Conservation (phyloP, 2,113 vertebrate genomes). For the Uria lomvia region DNA sequence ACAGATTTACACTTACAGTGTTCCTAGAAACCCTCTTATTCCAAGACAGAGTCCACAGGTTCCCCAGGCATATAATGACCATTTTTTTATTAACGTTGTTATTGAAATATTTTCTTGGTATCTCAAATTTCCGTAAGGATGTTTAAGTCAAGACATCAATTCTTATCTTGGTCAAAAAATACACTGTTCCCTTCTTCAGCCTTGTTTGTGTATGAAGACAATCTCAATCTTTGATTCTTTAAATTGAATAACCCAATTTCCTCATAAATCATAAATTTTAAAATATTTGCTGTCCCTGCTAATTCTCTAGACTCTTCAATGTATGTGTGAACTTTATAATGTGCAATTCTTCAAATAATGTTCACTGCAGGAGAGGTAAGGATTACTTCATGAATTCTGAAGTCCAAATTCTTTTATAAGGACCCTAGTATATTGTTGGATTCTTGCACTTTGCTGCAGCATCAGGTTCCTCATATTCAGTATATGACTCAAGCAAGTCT, state of each 20-base stretch:
- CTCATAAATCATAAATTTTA: neutral
- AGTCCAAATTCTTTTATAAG: neutral
- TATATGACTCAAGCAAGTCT: neutral
- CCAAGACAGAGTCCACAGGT: neutral
- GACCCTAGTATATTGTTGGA: accelerated
- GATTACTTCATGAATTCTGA: neutral
- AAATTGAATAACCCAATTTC: neutral
- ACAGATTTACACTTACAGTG: neutral
- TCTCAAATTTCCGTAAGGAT: neutral
- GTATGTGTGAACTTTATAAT: neutral
- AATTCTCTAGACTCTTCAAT: neutral
- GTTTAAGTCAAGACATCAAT: neutral
- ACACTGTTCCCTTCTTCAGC: neutral
- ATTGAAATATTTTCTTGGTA: neutral
- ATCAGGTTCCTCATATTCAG: neutral
- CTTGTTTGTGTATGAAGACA: neutral
- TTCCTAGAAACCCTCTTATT: neutral
- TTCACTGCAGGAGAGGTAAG: neutral
- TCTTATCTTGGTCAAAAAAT: neutral
- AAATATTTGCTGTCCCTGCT: neutral
- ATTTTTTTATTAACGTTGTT: neutral
- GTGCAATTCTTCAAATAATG: accelerated
- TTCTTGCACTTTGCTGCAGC: neutral
- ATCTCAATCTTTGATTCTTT: neutral
- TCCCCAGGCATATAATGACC: neutral